Conservation (phyloP, 1,140 invertebrate species). For the Frieseomelitta varia region DNA sequence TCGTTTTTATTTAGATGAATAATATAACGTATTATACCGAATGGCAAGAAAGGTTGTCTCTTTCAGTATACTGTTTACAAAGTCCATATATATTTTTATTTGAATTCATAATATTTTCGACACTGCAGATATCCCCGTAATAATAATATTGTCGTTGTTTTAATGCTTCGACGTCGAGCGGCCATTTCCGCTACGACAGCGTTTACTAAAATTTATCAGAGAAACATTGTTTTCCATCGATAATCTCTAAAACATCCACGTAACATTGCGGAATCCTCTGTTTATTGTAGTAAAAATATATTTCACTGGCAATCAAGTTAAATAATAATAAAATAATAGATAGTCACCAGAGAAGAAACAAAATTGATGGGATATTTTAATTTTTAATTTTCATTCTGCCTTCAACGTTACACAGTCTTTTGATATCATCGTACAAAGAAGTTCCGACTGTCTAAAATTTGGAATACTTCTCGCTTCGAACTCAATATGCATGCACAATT, state of each 20-base stretch:
- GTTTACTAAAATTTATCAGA: not conserved
- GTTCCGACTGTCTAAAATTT: not conserved
- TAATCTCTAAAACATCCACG: not conserved
- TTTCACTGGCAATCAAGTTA: not conserved
- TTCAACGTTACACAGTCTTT: not conserved
- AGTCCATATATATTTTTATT: not conserved
- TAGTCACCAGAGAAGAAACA: not conserved
- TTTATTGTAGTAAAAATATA: not conserved
- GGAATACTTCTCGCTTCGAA: not conserved
- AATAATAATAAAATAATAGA: not conserved
- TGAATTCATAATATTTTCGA: not conserved
- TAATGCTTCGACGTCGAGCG: not conserved
- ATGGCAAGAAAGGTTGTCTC: not conserved
- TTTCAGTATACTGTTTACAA: not conserved
- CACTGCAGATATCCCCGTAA: not conserved
- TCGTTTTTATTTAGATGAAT: not conserved
- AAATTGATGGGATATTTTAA: not conserved
- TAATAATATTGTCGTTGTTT: slow-evolving; percentile 11
- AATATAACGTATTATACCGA: not conserved
- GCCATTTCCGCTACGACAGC: not conserved
- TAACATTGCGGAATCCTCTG: too few relatives aligned
- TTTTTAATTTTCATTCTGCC: not conserved
- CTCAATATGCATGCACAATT: not conserved
- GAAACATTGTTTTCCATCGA: not conserved
- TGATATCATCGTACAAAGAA: not conserved